A percentile compares a stretch with the other conserved stretches of the same genome.
phyloP scores from a whole-genome alignment of 2,888 invertebrate genomes.

The Urechis unicinctus region DNA sequence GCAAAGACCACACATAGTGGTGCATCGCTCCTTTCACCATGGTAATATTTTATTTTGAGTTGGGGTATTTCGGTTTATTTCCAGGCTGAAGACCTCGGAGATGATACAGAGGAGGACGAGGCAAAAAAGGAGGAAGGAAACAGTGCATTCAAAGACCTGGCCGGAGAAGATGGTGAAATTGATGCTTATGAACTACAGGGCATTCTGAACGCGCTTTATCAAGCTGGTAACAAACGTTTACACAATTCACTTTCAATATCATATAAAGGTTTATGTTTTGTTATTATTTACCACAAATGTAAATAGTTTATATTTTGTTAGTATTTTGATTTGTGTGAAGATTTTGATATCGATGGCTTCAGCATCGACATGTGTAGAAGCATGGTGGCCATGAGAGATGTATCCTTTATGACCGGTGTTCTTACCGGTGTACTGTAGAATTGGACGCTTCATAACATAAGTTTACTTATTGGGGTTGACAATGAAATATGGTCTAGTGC shows the following conservation, averaged over 20 bases:
- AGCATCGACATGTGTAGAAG: constrained; percentile 84
- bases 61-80: too few species aligned
- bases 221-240: constrained; percentile 8
- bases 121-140: constrained; percentile 13
- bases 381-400: constrained; percentile 88
- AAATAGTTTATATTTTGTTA: not conserved
- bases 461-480: not conserved
- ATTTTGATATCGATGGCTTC: constrained; percentile 63
- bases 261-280: not conserved
- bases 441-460: not conserved
- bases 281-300: not conserved
- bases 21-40: too few species aligned
- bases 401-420: constrained; percentile 32
- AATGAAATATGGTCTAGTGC: too few species aligned
- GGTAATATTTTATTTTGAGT: too few species aligned
- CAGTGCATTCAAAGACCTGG: constrained; percentile 16
- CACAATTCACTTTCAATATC: not conserved
- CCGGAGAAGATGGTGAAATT: constrained; percentile 23
- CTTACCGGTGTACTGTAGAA: not conserved
- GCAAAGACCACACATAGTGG: too few species aligned
- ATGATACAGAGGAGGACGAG: constrained; percentile 15
- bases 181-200: constrained; percentile 24
- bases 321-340: constrained; percentile 11
- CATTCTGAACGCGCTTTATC: constrained; percentile 20
- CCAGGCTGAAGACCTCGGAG: constrained; percentile 10